Conservation (phyloP, 2,113 vertebrate species). For the Seriola quinqueradiata region DNA sequence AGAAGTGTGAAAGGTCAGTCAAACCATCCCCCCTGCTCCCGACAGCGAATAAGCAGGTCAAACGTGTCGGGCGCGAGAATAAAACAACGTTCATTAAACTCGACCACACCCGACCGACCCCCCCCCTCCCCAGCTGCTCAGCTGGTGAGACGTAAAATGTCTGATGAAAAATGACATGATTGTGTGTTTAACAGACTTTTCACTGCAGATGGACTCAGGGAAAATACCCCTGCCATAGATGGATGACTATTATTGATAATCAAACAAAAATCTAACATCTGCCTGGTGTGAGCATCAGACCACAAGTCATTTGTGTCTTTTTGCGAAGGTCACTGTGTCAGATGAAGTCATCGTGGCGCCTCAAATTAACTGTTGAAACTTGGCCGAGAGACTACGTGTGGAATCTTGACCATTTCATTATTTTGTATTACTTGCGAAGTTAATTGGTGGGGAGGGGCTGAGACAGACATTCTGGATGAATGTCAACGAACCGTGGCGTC, state of each 20-base stretch:
- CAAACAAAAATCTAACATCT: neutral
- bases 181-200: neutral
- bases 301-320: neutral
- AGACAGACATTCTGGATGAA: neutral
- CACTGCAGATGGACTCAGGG: neutral
- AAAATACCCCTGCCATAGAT: neutral
- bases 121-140: neutral
- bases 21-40: neutral
- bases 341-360: neutral
- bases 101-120: neutral
- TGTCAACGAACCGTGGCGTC: neutral
- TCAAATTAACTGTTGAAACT: neutral
- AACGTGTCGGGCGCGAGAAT: neutral
- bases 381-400: neutral
- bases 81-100: neutral
- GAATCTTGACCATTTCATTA: neutral
- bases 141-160: neutral
- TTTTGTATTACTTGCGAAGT: neutral
- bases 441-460: neutral
- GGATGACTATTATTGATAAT: neutral
- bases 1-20: slow-evolving; percentile 35
- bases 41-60: slow-evolving; percentile 15
- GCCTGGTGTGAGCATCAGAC: neutral
- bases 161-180: neutral
- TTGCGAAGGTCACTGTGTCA: neutral